Evolutionary conservation across 2,888 invertebrate species (phyloP).

Genomic region (Acronicta psi): DNA sequence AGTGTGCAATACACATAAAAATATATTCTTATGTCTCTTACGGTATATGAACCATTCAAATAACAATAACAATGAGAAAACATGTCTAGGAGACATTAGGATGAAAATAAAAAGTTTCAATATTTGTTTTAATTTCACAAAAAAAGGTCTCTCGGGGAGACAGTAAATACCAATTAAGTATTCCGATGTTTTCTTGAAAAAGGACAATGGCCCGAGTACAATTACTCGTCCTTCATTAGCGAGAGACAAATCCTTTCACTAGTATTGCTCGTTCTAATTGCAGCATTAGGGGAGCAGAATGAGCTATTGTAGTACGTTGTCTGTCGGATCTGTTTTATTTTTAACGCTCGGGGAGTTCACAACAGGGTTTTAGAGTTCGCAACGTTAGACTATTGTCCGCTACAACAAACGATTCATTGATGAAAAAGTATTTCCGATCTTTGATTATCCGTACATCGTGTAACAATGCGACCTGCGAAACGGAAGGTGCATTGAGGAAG

Average conservation of each 20-base stretch:
- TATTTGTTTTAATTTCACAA: conserved; percentile 69
- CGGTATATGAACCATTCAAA: conserved; percentile 47
- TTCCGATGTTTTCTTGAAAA: conserved; percentile 65
- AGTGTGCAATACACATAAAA: conserved; percentile 43
- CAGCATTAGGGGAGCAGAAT: conserved; percentile 78
- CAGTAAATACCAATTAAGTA: conserved; percentile 74
- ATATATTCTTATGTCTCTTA: conserved; percentile 39
- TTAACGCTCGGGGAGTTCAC: conserved; percentile 69
- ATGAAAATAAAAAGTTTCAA: conserved; percentile 58
- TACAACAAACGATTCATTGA: conserved; percentile 60
- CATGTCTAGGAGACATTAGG: conserved; percentile 48
- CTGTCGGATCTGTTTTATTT: conserved; percentile 77
- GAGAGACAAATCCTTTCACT: conserved; percentile 82
- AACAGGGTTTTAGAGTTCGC: conserved; percentile 64
- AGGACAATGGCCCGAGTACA: conserved; percentile 66
- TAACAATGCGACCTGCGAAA: conserved; percentile 34
- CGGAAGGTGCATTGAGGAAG: conserved; percentile 30
- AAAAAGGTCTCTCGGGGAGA: conserved; percentile 59
- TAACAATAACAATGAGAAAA: conserved; percentile 48
- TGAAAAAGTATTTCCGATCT: conserved; percentile 55
- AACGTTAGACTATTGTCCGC: conserved; percentile 65
- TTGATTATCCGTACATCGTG: conserved; percentile 40
- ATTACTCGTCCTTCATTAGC: conserved; percentile 82
- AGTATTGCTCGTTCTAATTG: conserved; percentile 81
- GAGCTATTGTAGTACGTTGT: conserved; percentile 77